These are phyloP conservation scores for Limnodromus scolopaceus DNA, from an alignment of 2,797 vertebrate species.

Conservation along the genomic window DNA sequence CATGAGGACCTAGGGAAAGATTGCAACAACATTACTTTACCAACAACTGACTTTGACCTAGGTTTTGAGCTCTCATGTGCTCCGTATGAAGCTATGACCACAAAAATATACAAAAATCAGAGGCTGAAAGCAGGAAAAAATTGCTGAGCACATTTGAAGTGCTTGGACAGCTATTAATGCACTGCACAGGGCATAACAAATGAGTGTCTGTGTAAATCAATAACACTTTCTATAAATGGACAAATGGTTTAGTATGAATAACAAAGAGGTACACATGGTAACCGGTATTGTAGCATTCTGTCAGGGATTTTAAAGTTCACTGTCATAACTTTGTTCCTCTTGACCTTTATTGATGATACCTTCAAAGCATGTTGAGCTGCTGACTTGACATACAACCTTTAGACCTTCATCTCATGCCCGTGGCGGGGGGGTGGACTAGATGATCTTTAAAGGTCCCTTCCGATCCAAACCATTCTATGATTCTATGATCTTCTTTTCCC, in stretches of 20 bases:
- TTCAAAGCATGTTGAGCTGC: slow-evolving; percentile 72
- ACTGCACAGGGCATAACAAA: slow-evolving; percentile 81
- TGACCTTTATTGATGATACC: slow-evolving; percentile 85
- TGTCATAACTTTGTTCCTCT: slow-evolving; percentile 82
- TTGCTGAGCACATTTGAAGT: slow-evolving; percentile 55
- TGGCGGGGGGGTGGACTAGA: not conserved
- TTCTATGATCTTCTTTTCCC: not conserved
- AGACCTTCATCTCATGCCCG: slow-evolving; percentile 8
- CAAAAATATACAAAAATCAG: not conserved
- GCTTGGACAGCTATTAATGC: slow-evolving; percentile 78
- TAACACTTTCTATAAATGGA: slow-evolving; percentile 74
- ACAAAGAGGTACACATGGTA: slow-evolving; percentile 67
- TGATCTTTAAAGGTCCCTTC: slow-evolving; percentile 55
- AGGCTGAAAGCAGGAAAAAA: slow-evolving; percentile 53
- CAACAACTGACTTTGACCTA: not conserved
- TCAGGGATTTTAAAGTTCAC: slow-evolving; percentile 86
- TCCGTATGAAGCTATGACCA: not conserved
- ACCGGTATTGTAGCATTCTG: slow-evolving; percentile 68
- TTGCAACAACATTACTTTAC: not conserved
- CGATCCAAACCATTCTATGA: not conserved
- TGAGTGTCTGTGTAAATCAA: slow-evolving; percentile 85
- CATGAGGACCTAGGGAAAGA: not conserved
- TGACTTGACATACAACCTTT: slow-evolving; percentile 77
- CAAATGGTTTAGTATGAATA: slow-evolving; percentile 69
- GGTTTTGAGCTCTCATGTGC: not conserved